These are phyloP conservation scores for Bombus confusus DNA, from an alignment of 1,140 invertebrate genomes.

Conservation along the genomic window DNA sequence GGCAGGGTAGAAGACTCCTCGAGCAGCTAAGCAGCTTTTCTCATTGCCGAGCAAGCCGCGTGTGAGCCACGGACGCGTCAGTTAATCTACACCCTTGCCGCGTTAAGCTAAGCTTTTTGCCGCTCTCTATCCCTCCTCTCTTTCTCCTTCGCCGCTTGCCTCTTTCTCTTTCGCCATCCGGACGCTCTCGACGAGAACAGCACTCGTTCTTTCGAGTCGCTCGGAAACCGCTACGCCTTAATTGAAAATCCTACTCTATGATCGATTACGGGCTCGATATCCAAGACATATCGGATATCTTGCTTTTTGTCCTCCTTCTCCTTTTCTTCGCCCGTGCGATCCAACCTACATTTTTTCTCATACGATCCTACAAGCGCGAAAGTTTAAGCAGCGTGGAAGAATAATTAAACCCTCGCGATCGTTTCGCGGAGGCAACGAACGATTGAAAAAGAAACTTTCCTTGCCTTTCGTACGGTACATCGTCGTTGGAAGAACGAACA, in stretches of 20 bases:
- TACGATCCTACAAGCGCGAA: no score
- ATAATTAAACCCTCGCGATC: no score
- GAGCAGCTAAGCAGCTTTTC: conserved; percentile 45
- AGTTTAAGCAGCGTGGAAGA: no score
- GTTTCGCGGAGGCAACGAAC: no score
- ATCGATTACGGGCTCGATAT: conserved; percentile 2
- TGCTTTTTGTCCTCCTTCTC: conserved; percentile 3
- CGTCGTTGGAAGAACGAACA: no score
- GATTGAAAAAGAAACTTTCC: no score
- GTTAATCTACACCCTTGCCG: conserved; percentile 45
- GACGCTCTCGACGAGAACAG: background rate
- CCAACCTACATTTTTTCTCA: no score
- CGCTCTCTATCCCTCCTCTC: background rate
- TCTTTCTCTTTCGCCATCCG: background rate
- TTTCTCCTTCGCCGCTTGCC: background rate
- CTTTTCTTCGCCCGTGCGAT: background rate
- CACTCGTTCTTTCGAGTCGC: background rate
- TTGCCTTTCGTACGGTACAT: no score
- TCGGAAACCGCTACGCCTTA: conserved; percentile 33
- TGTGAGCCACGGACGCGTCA: conserved; percentile 39
- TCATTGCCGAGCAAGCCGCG: conserved; percentile 29
- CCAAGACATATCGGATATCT: background rate
- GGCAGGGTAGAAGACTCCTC: conserved; percentile 26
- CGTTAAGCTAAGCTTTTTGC: conserved; percentile 59
- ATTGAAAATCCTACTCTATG: conserved; percentile 50